phyloP scores from a whole-genome alignment of 2,888 invertebrate genomes.

The Tipula unca region DNA sequence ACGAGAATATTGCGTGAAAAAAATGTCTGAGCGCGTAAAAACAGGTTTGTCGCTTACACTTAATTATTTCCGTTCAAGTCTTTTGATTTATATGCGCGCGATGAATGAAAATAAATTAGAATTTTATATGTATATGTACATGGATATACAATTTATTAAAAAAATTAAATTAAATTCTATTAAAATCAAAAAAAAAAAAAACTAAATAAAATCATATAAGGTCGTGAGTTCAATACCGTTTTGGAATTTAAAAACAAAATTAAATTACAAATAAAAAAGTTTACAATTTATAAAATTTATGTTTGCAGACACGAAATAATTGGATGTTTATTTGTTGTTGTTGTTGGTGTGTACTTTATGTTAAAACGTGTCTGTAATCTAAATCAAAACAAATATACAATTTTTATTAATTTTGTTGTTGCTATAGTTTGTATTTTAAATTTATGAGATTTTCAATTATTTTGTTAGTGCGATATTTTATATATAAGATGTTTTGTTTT shows the following conservation, averaged over 20 bases:
- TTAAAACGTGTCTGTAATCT: constrained; percentile 14
- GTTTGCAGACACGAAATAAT: constrained; percentile 8
- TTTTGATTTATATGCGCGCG: not conserved
- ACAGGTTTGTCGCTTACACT: not conserved
- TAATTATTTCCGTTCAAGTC: not conserved
- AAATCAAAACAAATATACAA: not conserved
- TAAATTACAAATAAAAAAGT: not conserved
- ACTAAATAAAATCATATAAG: not conserved
- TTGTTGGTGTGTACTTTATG: not conserved
- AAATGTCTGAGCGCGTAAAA: not conserved
- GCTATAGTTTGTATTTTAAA: not conserved
- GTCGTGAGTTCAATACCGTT: constrained; percentile 8
- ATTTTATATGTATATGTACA: not conserved
- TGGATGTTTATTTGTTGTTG: not conserved
- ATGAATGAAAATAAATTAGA: not conserved
- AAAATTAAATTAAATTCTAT: not conserved
- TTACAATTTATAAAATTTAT: constrained; percentile 14
- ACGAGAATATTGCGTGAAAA: too few relatives aligned
- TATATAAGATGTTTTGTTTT: not conserved
- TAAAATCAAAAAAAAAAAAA: not conserved
- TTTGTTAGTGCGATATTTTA: not conserved
- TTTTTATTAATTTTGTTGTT: not conserved
- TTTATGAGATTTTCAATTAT: not conserved
- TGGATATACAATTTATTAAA: not conserved
- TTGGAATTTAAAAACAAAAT: not conserved